A percentile compares a stretch with the other conserved stretches of the same genome.
These are phyloP conservation scores for Orchesella cincta DNA, from an alignment of 1,140 invertebrate genomes.

Conservation along the genomic window DNA sequence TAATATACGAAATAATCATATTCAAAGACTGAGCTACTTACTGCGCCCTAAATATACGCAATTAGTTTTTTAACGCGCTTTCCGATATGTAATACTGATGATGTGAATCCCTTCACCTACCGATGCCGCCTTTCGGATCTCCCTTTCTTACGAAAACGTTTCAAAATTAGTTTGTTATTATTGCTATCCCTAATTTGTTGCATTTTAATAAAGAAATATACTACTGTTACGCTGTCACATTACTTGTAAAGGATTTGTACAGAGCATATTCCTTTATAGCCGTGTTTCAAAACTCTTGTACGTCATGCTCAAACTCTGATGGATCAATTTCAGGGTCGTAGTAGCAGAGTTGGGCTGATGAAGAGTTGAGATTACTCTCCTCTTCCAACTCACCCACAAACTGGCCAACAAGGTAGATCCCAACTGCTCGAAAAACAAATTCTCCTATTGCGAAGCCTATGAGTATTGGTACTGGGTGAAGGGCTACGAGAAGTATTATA, in stretches of 20 bases:
- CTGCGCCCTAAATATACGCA: too few relatives aligned
- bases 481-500: conserved; percentile 32
- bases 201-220: not conserved
- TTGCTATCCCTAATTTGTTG: too few relatives aligned
- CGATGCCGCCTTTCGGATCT: too few relatives aligned
- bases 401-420: conserved; percentile 41
- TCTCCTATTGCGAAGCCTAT: conserved; percentile 36
- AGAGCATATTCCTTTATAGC: not conserved
- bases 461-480: conserved; percentile 24
- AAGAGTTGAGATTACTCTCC: conserved; percentile 38
- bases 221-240: not conserved
- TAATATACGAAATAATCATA: too few relatives aligned
- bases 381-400: conserved; percentile 43
- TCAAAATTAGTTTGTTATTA: too few relatives aligned
- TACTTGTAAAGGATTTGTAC: not conserved
- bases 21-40: too few relatives aligned
- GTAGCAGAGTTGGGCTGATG: conserved; percentile 39
- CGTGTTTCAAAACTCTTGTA: conserved; percentile 9
- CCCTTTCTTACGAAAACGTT: too few relatives aligned
- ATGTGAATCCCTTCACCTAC: not conserved
- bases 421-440: conserved; percentile 38
- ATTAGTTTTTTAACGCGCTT: too few relatives aligned
- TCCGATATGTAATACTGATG: too few relatives aligned
- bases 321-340: conserved; percentile 29
- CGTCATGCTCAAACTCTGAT: conserved; percentile 11